Percentiles rank a stretch among this genome's conserved stretches.
These are phyloP conservation scores for Rhodinocichla rosea DNA, from an alignment of 2,113 vertebrate genomes.

Conservation along the genomic window DNA sequence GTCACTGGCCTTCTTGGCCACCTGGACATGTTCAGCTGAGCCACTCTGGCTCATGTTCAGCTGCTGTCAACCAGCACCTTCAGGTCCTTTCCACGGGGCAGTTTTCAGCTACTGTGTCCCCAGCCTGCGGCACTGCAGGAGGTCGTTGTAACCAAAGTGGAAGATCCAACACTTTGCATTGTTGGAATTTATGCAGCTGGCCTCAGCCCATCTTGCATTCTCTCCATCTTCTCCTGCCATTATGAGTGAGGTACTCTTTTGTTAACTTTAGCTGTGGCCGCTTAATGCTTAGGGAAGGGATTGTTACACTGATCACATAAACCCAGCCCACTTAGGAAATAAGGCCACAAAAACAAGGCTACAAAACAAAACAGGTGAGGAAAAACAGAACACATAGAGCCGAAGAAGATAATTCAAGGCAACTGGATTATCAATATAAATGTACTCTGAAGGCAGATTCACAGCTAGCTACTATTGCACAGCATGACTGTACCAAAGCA, in stretches of 20 bases:
- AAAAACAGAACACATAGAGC: not conserved
- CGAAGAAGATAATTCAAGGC: not conserved
- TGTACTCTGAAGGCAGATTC: constrained; percentile 11
- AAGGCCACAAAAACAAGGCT: not conserved
- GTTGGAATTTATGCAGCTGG: not conserved
- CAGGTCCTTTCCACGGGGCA: rapidly evolving
- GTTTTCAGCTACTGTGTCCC: not conserved
- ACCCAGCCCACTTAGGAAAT: not conserved
- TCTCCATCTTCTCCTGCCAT: not conserved
- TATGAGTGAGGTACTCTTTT: not conserved
- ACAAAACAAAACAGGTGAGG: not conserved
- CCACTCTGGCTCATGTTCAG: not conserved
- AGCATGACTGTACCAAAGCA: constrained; percentile 3
- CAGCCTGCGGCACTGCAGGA: not conserved
- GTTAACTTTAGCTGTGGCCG: not conserved
- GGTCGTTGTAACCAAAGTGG: not conserved
- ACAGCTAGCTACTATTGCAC: not conserved
- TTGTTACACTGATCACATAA: not conserved
- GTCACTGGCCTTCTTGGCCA: not conserved
- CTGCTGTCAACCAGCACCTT: rapidly evolving
- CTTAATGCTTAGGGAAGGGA: not conserved
- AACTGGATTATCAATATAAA: constrained; percentile 39
- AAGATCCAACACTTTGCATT: not conserved
- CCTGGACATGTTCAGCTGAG: too few relatives aligned
- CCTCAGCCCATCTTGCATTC: not conserved